Base-by-base conservation (phyloP, 2,113 vertebrate genomes). In the Spea bombifrons region DNA sequence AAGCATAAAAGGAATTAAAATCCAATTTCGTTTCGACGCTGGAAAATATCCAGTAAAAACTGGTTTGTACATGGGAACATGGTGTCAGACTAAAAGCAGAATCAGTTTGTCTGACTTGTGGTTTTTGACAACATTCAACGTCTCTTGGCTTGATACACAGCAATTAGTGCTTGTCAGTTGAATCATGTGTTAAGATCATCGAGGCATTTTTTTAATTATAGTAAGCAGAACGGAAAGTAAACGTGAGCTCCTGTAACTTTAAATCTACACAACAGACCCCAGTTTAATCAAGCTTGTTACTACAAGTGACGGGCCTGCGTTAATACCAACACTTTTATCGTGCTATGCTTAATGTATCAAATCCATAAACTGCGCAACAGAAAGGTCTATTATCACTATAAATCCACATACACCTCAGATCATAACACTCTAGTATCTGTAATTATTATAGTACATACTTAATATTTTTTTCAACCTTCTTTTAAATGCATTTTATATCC, bases 41-140 rank as follows among this genome's bases (percentile, higher is more conserved):
- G 94, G 94, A 93, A 87, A 82, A 81, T 75, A 84, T 94, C 94
- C 94, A 95, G 94, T 90, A 91, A 93, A 95, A 94, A 95, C 94
- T 94, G 93, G 93, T 95, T 92, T 88, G 92, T 94, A 95, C 93
- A 94, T 88, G 93, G 93, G 93, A 94, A 95, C 93, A 95, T 83
- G 89, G 91, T 94, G 93, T 95, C 93, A 92, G 92, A 93, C 91
- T 90, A 84, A 85, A 30, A 87, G 91, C 89, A 91, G 91, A 94
- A 93, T 93, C 89, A 92, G 91, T 90, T 92, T 86, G 93, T 94
- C 93, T 94, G 93, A 93, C 93, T 94, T 94, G 94, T 90, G 93
- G 94, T 95, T 95, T 94, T 94, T 92, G 91, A 93, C 92, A 90
- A 90, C 90, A 92, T 93, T 92, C 91, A 92, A 93, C 92, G 92